Base-by-base conservation (phyloP, 2,113 vertebrate genomes). In the Aythya baeri region DNA sequence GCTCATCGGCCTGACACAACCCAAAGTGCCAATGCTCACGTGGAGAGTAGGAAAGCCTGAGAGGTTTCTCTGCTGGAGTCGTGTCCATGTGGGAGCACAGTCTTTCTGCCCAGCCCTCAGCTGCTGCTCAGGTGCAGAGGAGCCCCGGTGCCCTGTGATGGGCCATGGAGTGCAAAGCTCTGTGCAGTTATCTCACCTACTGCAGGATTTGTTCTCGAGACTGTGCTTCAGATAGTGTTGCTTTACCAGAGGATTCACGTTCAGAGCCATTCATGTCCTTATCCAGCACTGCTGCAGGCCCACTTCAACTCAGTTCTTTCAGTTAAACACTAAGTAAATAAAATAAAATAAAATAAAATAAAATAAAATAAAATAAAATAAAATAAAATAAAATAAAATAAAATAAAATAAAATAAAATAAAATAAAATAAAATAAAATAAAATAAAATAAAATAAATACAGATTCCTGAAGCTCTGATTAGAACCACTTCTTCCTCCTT, bases 101-200 rank as follows among this genome's bases (percentile, higher is more conserved):
- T 5, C 13, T 72, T 31, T 38, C 59, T 84, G 34, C n/a, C 6
- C 14, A 86, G 44, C 20, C 22, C 44, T 49, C 9, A 14, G 52
- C 31, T 62, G 38, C 44, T 68, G 21, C 44, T 61, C 29, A 88
- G 31, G 13, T 29, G 7, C 63, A 57, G 13, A 75, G 58, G 63
- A 86, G 22, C 32, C 9, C 0, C 0, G 5, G 32, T 21, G 29
- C 18, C 50, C 59, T 44, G 59, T 32, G 54, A 77, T 25, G 74
- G 23, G 8, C 44, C 11, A 0, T 6, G 26, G 54, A 52, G 36
- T 3, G 4, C 5, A 22, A 73, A n/a, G 12, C 17, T 38, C 44
- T 9, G 14, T 0, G 1, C 18, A 21, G 5, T 20, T 2, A 0
- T 44, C 11, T 62, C 55, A 20, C 50, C 32, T 73, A n/a, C 15